Evolutionary conservation across 1,140 invertebrate species (phyloP), one percentile per base, ranked within the genome.

Genomic region (Heliconius congener): DNA sequence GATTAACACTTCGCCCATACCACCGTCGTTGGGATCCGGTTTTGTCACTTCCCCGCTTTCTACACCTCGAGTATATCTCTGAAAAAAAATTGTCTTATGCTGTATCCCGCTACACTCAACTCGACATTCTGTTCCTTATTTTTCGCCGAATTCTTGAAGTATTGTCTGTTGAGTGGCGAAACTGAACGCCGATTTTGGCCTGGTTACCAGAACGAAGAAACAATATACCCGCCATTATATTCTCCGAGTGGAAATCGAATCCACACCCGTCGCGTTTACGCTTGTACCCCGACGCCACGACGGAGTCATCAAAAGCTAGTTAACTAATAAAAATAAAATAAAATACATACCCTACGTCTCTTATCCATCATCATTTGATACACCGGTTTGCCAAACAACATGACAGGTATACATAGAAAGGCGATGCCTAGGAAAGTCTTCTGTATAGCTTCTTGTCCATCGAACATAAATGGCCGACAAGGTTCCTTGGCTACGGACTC

Each of bases 381-480:
- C 9, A 98, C 95, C 0, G 99, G 99, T 94, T 99, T 99, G 4
- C 97, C 97, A 3, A 99, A 94, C 78, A 99, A 95, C 98, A 99
- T 99, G 95, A 98, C 97, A 0, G 99, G 99, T 82, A 99, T 96
- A 90, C 99, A 99, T 2, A 98, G 84, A 6, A 99, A 86, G 4
- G 98, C 98, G 11, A 98, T 81, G 0, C 98, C 79, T 1, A 99
- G 96, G 37, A 99, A 95, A 27, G 99, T 95, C 77, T 95, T 96
- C 94, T 99, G 98, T 70, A 99, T 91, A 6, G 89, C 95, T 80
- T 91, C 91, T 86, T 98, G 97, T 1, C 97, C 97, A 30, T 88
- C 85, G 83, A 95, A 98, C 97, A 98, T 98, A 82, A 95, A 96
- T 0, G 94, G 83, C 42, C 94, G 78, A 83, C 96, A 95, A 2